Evolutionary conservation across 53 echinoderm and acorn worm genomes (phyloP), one percentile per base, ranked within the genome.

Genomic region (Crossaster papposus): DNA sequence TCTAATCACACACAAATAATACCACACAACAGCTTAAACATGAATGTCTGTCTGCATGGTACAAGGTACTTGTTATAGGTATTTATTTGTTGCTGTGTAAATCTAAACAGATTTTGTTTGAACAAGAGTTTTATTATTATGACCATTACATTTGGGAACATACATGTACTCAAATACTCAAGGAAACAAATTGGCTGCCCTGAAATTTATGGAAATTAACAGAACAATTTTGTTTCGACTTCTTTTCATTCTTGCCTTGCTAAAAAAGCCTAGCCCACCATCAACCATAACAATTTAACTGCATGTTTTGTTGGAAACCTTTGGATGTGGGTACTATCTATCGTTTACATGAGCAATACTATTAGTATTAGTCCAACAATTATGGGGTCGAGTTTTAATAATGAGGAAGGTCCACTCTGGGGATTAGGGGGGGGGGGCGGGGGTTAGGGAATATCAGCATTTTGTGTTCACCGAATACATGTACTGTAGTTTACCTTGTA

Each of bases 201-300:
- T 68, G 58, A 68, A 26, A 28, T 74, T 33, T 74, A 33, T 63
- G 18, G 58, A 68, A 26, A 28, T 74, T 33, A 35, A 33, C 81
- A 31, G 20, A 81, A 81, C 55, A 55, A 30, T 32, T 81, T 81
- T 81, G 81, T 62, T 34, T n/a, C 1, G 11, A 53, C 81, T 55
- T 23, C 11, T 32, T 30, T 33, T 10, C 54, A 34, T 55, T 81
- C 81, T 81, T 81, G 81, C 81, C 81, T 58, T 55, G 32, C 33
- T 81, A 17, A 15, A 55, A 81, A 31, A n/a, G n/a, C n/a, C n/a
- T n/a, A n/a, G n/a, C n/a, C n/a, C n/a, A n/a, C n/a, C n/a, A n/a
- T n/a, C n/a, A n/a, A n/a, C n/a, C n/a, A n/a, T n/a, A n/a, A n/a
- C n/a, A n/a, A n/a, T n/a, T n/a, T n/a, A n/a, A n/a, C n/a, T n/a